These are phyloP conservation scores for Brachypterus glaber DNA, from an alignment of 2,888 invertebrate genomes.

Conservation along the genomic window DNA sequence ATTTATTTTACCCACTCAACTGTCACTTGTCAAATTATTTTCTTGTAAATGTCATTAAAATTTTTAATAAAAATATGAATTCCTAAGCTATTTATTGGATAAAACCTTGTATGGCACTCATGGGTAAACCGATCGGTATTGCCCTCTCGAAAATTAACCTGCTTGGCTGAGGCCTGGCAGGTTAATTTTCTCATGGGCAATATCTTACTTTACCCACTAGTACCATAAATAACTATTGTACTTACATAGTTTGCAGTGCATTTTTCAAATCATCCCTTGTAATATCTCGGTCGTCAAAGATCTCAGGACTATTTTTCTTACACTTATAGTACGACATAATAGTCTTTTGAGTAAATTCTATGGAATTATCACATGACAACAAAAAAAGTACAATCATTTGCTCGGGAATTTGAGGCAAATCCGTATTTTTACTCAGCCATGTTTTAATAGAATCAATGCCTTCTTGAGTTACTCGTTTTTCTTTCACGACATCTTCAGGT, in stretches of 20 bases:
- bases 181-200: too few relatives aligned
- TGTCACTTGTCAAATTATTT: too few relatives aligned
- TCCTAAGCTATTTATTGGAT: too few relatives aligned
- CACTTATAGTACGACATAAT: slow-evolving; percentile 53
- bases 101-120: too few relatives aligned
- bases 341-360: slow-evolving; percentile 51
- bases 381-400: slow-evolving; percentile 56
- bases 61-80: too few relatives aligned
- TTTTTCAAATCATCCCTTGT: slow-evolving; percentile 35
- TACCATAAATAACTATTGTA: too few relatives aligned
- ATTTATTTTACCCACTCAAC: too few relatives aligned
- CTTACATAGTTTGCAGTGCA: slow-evolving; percentile 48
- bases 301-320: slow-evolving; percentile 51
- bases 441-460: slow-evolving; percentile 24
- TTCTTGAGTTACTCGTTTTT: slow-evolving; percentile 25
- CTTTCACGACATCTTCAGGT: slow-evolving; percentile 26
- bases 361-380: slow-evolving; percentile 53
- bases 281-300: slow-evolving; percentile 51
- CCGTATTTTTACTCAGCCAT: slow-evolving; percentile 29
- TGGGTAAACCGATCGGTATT: too few relatives aligned
- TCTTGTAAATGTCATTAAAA: too few relatives aligned
- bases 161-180: too few relatives aligned
- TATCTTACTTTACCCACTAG: too few relatives aligned
- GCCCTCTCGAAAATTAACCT: too few relatives aligned
- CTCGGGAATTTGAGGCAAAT: slow-evolving; percentile 36